Percentiles rank a stretch among this genome's conserved stretches.
Evolutionary conservation across 2,888 invertebrate species (phyloP).

Genomic region (Xestia sexstrigata): DNA sequence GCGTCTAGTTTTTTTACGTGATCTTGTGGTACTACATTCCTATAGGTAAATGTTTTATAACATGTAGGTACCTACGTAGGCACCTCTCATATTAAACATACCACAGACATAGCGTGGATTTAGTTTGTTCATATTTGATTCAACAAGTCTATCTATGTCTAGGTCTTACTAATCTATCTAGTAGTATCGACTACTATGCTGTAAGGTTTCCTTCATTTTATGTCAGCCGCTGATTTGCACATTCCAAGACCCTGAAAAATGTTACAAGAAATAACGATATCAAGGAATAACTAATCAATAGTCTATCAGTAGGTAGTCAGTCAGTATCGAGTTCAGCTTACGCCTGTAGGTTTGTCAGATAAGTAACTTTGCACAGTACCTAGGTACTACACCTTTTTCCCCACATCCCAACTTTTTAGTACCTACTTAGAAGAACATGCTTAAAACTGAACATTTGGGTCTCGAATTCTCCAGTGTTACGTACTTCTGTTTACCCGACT

Average conservation of each 20-base stretch:
- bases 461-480: not conserved
- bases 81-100: conserved; percentile 52
- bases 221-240: not conserved
- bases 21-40: conserved; percentile 86
- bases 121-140: conserved; percentile 26
- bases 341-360: conserved; percentile 4
- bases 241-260: not conserved
- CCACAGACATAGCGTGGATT: conserved; percentile 46
- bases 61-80: conserved; percentile 56
- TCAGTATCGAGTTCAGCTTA: not conserved
- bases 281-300: too few species aligned
- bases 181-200: not conserved
- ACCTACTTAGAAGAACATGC: not conserved
- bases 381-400: not conserved
- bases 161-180: conserved; percentile 8
- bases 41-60: conserved; percentile 77
- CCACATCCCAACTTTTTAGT: not conserved
- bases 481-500: not conserved
- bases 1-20: conserved; percentile 86
- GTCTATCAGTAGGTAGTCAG: not conserved
- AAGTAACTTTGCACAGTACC: not conserved
- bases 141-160: not conserved
- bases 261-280: not conserved
- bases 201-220: not conserved
- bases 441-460: not conserved